phyloP scores from a whole-genome alignment of 2,888 invertebrate species.

The Siphonodentalium dalli region DNA sequence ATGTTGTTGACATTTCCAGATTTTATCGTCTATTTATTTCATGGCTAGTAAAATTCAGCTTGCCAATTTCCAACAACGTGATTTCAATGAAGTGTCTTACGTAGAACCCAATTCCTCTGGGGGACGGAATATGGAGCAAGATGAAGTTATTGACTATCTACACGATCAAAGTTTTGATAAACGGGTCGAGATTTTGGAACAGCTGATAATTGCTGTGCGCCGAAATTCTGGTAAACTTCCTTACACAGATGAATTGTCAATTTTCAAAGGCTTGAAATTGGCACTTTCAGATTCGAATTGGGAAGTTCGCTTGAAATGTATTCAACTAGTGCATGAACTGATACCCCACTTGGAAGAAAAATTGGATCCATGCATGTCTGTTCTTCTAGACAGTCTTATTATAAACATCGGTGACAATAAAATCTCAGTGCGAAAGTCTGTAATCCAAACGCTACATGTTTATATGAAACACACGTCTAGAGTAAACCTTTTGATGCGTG shows the following conservation, averaged over 20 bases:
- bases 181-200: conserved; percentile 58
- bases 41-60: conserved; percentile 52
- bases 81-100: conserved; percentile 50
- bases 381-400: conserved; percentile 62
- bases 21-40: not conserved
- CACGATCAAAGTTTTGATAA: conserved; percentile 59
- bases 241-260: conserved; percentile 49
- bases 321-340: conserved; percentile 62
- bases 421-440: conserved; percentile 60
- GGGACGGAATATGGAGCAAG: conserved; percentile 62
- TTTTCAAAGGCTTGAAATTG: conserved; percentile 63
- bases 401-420: conserved; percentile 62
- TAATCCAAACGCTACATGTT: conserved; percentile 65
- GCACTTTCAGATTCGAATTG: conserved; percentile 65
- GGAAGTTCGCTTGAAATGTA: conserved; percentile 67
- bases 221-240: conserved; percentile 59
- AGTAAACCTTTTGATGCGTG: conserved; percentile 61
- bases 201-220: conserved; percentile 55
- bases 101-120: conserved; percentile 50
- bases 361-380: conserved; percentile 62
- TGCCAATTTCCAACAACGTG: conserved; percentile 54
- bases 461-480: conserved; percentile 66
- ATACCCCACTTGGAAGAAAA: conserved; percentile 60
- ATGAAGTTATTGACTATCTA: conserved; percentile 57
- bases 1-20: not conserved